phyloP scores from a whole-genome alignment of 1,140 invertebrate species.

The Camponotus floridanus region DNA sequence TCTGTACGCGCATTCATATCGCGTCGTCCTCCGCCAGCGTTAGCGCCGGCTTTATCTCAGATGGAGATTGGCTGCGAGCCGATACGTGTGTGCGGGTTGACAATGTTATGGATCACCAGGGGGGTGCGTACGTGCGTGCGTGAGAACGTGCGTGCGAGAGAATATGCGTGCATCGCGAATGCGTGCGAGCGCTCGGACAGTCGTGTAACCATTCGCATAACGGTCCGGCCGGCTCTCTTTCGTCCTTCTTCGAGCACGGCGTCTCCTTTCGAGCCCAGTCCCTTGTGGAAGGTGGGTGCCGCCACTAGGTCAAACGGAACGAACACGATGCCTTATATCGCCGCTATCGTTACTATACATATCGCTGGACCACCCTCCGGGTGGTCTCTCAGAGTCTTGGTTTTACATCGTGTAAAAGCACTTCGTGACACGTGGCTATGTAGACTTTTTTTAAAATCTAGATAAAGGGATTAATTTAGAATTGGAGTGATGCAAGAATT shows the following conservation, averaged over 20 bases:
- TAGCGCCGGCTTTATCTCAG: constrained; percentile 70
- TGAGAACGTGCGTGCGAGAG: constrained; percentile 54
- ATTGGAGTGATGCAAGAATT: neutral
- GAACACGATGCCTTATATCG: constrained; percentile 63
- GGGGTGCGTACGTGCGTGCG: constrained; percentile 61
- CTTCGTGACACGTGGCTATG: constrained; percentile 15
- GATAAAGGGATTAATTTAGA: constrained; percentile 19
- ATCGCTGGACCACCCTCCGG: constrained; percentile 24
- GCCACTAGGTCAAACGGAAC: constrained; percentile 74
- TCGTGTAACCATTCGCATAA: constrained; percentile 62
- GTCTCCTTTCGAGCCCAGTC: constrained; percentile 44
- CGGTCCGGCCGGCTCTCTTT: constrained; percentile 42
- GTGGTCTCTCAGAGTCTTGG: constrained; percentile 14
- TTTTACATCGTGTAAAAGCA: constrained; percentile 40
- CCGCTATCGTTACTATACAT: neutral
- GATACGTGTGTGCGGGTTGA: constrained; percentile 75
- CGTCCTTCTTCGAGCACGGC: constrained; percentile 52
- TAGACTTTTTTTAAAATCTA: neutral
- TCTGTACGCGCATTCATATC: constrained; percentile 42
- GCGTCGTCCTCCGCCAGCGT: constrained; percentile 35
- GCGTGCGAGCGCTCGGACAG: constrained; percentile 68
- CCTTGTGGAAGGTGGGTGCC: constrained; percentile 48
- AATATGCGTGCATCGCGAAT: constrained; percentile 51
- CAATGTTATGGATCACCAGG: constrained; percentile 82
- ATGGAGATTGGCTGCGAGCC: constrained; percentile 74